These are phyloP conservation scores for Spilarctia lutea DNA, from an alignment of 2,888 invertebrate genomes.

Conservation along the genomic window DNA sequence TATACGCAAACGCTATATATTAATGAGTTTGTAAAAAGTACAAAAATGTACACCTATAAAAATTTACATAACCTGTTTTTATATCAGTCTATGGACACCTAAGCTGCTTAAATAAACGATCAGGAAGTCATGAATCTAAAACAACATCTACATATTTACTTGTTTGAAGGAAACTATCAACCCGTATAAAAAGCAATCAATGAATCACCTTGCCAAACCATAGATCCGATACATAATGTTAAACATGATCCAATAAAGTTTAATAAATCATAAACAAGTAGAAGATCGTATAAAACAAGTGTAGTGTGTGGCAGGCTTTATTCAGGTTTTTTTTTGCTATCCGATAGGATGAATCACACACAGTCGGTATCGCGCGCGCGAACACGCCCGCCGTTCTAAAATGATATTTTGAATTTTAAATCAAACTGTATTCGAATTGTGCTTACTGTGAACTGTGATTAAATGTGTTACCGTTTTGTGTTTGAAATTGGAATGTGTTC, in stretches of 20 bases:
- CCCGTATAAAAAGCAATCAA: not conserved
- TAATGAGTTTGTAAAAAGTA: not conserved
- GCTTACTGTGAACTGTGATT: slow-evolving; percentile 18
- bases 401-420: slow-evolving; percentile 44
- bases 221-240: not conserved
- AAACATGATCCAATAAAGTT: not conserved
- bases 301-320: slow-evolving; percentile 52
- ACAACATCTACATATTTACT: not conserved
- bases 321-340: slow-evolving; percentile 61
- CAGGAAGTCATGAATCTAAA: slow-evolving; percentile 1
- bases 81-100: not conserved
- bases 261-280: slow-evolving; percentile 11
- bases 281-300: slow-evolving; percentile 41
- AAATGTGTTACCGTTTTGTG: slow-evolving; percentile 18
- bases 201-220: slow-evolving; percentile 8
- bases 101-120: not conserved
- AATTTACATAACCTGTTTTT: not conserved
- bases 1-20: not conserved
- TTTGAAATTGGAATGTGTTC: slow-evolving; percentile 28
- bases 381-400: slow-evolving; percentile 57
- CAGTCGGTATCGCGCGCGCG: slow-evolving; percentile 72
- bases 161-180: not conserved
- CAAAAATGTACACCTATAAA: not conserved
- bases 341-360: slow-evolving; percentile 79
- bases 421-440: slow-evolving; percentile 27